A percentile compares a stretch with the other conserved stretches of the same genome.
phyloP scores from a whole-genome alignment of 2,888 invertebrate genomes.

The Nemurella pictetii region DNA sequence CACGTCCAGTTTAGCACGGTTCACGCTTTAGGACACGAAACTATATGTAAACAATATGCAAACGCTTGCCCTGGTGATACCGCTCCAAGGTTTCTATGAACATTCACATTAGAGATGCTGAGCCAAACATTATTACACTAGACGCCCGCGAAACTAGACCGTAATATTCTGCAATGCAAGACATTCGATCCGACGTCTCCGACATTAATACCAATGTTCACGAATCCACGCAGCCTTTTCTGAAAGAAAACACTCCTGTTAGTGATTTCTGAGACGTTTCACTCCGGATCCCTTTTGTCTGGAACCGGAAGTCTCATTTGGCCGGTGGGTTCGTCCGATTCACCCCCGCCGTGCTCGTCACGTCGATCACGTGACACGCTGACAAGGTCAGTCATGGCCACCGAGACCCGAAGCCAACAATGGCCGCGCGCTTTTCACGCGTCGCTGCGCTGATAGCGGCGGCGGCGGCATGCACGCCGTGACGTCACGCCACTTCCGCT shows the following conservation, averaged over 20 bases:
- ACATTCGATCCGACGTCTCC: not conserved
- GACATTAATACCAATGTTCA: not conserved
- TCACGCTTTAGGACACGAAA: not conserved
- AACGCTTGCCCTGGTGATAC: not conserved
- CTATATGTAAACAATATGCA: not conserved
- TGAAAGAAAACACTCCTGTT: not conserved
- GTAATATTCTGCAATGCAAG: too few species aligned
- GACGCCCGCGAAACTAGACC: too few species aligned
- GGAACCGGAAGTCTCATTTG: not conserved
- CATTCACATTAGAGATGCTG: not conserved
- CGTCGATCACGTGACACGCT: not conserved
- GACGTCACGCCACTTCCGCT: not conserved
- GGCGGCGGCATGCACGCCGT: not conserved
- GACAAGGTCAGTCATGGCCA: not conserved
- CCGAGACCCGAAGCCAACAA: not conserved
- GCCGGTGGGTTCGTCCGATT: not conserved
- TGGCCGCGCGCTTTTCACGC: not conserved
- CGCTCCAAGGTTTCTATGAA: not conserved
- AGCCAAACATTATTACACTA: not conserved
- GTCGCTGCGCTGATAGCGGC: not conserved
- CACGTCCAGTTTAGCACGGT: not conserved
- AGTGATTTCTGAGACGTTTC: not conserved
- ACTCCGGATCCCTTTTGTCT: not conserved
- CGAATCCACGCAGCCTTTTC: not conserved
- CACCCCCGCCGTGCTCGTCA: not conserved